Evolutionary conservation across 2,888 invertebrate species (phyloP), one percentile per base, ranked within the genome.

Genomic region (Phyto melanocephala): DNA sequence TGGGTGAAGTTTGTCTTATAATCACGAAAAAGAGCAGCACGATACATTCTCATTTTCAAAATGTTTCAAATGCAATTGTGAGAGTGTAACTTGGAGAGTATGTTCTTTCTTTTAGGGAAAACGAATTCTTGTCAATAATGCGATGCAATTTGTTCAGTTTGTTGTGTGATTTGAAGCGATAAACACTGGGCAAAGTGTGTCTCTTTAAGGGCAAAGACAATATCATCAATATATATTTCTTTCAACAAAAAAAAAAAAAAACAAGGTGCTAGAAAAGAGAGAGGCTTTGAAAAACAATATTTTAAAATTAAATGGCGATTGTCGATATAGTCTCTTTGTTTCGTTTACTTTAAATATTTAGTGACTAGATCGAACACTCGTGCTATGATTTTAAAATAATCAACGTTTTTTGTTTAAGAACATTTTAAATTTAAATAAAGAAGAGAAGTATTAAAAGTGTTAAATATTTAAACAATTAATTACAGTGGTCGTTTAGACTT

Each of bases 281-380:
- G 28, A 5, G 45, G 40, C 35, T 7, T 15, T 42, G 28, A 20
- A 11, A 67, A 33, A 37, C n/a, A 22, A 28, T 45, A 84, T 90
- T 89, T 90, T 90, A 90, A 90, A 90, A 90, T 91, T 90, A 88
- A 88, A 90, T 87, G 88, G 90, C 90, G 90, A 90, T 87, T 90
- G 91, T 91, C 89, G 90, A 90, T 86, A 86, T 89, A 86, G 90
- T 91, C 88, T 62, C 89, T 91, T 88, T 86, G 85, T 37, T 85
- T 13, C 28, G 28, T 8, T 40, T 2, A 33, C 40, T 35, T 67
- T 50, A 6, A 7, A 68, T 56, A 82, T 70, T 70, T 86, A 89
- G 91, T 90, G 90, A 90, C 91, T 90, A 90, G 90, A 90, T 90
- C 89, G 90, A 90, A 91, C 90, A 91, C 90, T 90, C 91, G 90